These are phyloP conservation scores for Toxostoma redivivum DNA, from an alignment of 2,113 vertebrate genomes.

Conservation along the genomic window DNA sequence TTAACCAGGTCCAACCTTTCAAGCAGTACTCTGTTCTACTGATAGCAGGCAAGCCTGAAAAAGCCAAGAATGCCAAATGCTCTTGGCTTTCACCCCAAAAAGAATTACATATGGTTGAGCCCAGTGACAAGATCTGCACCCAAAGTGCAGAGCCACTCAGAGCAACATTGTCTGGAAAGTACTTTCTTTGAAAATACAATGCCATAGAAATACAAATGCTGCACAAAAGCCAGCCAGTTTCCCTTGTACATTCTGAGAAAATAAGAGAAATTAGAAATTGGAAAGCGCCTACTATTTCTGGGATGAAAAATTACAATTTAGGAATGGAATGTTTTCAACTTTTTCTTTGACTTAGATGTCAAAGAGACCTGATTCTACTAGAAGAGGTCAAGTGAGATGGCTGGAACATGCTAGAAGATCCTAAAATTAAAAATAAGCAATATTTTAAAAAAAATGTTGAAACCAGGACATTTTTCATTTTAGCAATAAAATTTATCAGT, in stretches of 20 bases:
- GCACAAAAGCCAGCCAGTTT: not conserved
- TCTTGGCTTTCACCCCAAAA: not conserved
- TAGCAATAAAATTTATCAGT: not conserved
- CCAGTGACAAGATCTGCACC: not conserved
- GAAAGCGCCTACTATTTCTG: not conserved
- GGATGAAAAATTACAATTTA: not conserved
- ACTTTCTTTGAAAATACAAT: not conserved
- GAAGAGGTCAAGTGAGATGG: not conserved
- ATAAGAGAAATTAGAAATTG: not conserved
- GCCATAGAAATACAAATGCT: not conserved
- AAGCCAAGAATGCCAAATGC: not conserved
- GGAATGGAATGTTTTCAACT: not conserved
- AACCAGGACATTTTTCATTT: not conserved
- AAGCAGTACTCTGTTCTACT: not conserved
- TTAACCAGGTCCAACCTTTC: not conserved
- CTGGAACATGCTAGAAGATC: not conserved
- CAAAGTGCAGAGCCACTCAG: rapidly evolving
- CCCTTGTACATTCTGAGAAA: not conserved
- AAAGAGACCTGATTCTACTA: not conserved
- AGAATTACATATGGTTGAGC: not conserved
- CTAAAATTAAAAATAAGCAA: not conserved
- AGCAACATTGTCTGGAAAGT: rapidly evolving
- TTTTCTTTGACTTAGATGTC: not conserved
- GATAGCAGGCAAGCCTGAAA: not conserved
- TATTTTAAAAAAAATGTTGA: not conserved